phyloP scores from a whole-genome alignment of 64 coral and sea anemone species.

The Montipora cactus region DNA sequence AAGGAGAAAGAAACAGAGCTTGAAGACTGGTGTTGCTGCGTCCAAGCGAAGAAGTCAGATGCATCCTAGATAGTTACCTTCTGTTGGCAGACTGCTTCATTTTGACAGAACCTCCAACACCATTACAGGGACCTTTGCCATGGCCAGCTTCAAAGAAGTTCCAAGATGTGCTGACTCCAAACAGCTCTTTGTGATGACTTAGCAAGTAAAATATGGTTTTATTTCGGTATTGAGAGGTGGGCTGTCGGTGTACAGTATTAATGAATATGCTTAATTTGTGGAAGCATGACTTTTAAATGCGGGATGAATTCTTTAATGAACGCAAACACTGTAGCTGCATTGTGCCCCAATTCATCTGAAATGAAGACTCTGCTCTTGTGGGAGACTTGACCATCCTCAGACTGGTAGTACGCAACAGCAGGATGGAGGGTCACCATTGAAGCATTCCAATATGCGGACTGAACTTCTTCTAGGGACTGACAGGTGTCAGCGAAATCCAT shows the following conservation, averaged over 20 bases:
- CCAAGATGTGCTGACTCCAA: constrained; percentile 37
- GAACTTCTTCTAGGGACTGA: constrained; percentile 50
- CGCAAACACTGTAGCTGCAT: constrained; percentile 36
- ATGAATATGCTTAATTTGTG: constrained; percentile 16
- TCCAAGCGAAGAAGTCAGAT: constrained; percentile 39
- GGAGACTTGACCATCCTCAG: neutral
- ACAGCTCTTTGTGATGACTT: constrained; percentile 23
- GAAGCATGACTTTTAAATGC: constrained; percentile 2
- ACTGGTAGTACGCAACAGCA: constrained; percentile 39
- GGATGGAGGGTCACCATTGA: constrained; percentile 72
- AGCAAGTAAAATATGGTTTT: constrained; percentile 62
- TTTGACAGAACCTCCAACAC: constrained; percentile 47
- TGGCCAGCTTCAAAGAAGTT: constrained; percentile 55
- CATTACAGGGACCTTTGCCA: constrained; percentile 57
- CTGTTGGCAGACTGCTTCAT: constrained; percentile 51
- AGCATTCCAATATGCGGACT: constrained; percentile 69
- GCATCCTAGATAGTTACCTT: constrained; percentile 51
- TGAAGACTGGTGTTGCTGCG: constrained; percentile 3
- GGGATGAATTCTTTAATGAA: constrained; percentile 28
- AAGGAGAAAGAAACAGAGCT: constrained; percentile 30
- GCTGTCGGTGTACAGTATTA: constrained; percentile 49
- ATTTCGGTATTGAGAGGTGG: constrained; percentile 58
- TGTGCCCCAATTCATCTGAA: constrained; percentile 52
- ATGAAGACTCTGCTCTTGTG: constrained; percentile 59
- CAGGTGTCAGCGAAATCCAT: constrained; percentile 72